These are phyloP conservation scores for Sciurus carolinensis DNA, from an alignment of 2,797 vertebrate species.

Conservation along the genomic window DNA sequence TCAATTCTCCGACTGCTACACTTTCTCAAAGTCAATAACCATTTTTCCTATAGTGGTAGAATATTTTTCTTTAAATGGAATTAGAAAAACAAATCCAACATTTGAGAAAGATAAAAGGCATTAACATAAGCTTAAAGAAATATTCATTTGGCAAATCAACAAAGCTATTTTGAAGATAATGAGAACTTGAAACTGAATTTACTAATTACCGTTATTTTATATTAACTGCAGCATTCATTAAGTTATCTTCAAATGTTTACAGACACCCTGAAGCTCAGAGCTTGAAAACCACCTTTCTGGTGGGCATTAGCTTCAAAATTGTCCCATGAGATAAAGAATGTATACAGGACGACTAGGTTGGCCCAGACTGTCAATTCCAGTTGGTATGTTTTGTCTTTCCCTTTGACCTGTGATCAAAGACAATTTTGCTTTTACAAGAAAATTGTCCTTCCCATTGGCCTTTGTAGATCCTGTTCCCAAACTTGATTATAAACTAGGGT, in stretches of 20 bases:
- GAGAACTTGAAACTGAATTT: not conserved
- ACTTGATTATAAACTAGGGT: not conserved
- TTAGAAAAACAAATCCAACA: slow-evolving; percentile 11
- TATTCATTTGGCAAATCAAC: not conserved
- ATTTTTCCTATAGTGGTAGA: not conserved
- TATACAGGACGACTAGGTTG: not conserved
- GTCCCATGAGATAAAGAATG: not conserved
- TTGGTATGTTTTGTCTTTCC: not conserved
- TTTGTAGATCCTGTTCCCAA: not conserved
- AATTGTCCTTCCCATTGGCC: not conserved
- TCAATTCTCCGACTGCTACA: not conserved
- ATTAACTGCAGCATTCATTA: slow-evolving; percentile 5
- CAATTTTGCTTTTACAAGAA: not conserved
- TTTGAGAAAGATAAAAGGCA: not conserved
- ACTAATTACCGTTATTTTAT: not conserved
- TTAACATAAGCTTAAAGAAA: not conserved
- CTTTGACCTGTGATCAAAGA: not conserved
- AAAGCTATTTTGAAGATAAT: not conserved
- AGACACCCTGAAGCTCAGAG: not conserved
- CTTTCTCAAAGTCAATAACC: not conserved
- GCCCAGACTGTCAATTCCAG: not conserved
- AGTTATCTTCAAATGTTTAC: not conserved
- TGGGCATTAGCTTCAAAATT: not conserved
- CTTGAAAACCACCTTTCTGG: not conserved
- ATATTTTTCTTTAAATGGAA: slow-evolving; percentile 6